phyloP scores from a whole-genome alignment of 2,797 vertebrate genomes.

The Eospalax fontanierii region DNA sequence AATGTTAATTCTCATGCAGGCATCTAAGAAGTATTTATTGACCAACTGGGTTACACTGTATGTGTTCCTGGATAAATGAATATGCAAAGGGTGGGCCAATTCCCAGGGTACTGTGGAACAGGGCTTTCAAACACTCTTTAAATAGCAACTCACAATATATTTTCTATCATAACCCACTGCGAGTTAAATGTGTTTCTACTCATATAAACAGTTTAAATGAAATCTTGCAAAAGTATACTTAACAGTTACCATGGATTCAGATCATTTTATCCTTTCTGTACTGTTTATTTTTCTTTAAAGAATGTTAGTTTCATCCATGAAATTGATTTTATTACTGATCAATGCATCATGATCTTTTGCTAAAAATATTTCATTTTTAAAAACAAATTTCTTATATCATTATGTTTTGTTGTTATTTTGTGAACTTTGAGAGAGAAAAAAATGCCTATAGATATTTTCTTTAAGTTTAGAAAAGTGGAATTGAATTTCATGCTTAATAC shows the following conservation, averaged over 20 bases:
- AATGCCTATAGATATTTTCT: slow-evolving; percentile 18
- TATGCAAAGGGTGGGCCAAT: neutral
- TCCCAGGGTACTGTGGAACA: neutral
- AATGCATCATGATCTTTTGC: neutral
- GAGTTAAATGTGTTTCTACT: neutral
- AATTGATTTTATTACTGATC: slow-evolving; percentile 23
- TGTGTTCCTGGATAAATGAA: neutral
- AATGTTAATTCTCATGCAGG: neutral
- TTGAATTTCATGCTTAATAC: neutral
- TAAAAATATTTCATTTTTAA: slow-evolving; percentile 10
- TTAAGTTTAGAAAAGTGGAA: slow-evolving; percentile 48
- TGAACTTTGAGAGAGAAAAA: neutral
- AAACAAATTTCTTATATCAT: neutral
- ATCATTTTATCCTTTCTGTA: slow-evolving; percentile 11
- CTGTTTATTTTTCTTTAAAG: neutral
- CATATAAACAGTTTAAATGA: neutral
- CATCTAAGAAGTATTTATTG: slow-evolving; percentile 13
- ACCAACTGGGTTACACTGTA: neutral
- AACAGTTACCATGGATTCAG: neutral
- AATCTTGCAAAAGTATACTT: slow-evolving; percentile 45
- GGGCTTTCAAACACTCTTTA: neutral
- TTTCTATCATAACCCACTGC: neutral
- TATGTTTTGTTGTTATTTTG: slow-evolving; percentile 2
- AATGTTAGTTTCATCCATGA: slow-evolving; percentile 19
- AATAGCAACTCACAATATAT: neutral